Base-by-base conservation (phyloP, 2,888 invertebrate species). In the Synanthedon andrenaeformis region DNA sequence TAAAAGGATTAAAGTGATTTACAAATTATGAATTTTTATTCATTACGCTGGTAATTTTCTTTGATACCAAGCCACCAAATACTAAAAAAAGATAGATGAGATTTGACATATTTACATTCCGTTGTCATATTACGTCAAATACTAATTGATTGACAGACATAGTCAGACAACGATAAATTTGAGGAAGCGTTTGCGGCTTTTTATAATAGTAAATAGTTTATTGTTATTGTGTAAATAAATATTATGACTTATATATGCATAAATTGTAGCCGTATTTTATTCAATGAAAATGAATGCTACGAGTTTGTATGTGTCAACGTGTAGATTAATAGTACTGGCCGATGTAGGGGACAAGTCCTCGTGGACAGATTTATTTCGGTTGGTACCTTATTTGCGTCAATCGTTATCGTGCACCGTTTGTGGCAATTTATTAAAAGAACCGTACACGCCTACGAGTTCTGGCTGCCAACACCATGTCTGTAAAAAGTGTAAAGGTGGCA, bases 381-480 rank as follows among this genome's bases (percentile, higher is more conserved):
- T 94, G 68, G 90, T 97, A 64, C 94, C 95, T 4, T 94, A 94
- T 82, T 89, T 97, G 71, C 90, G 96, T 56, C 95, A 95, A 76
- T 93, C 95, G 59, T 89, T 97, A 66, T 94, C 95, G 63, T 97
- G 97, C 83, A 94, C 94, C 55, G 96, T 96, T 54, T 97, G 97
- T 79, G 93, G 93, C 58, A 92, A 93, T 72, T 89, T 97, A 61
- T 80, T 96, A 55, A 92, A 92, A 62, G 93, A 94, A 70, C 96
- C 97, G 5, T 92, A 92, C 70, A 92, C 94, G 42, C 95, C 96
- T 13, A 90, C 90, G 17, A 92, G 91, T 64, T 91, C 92, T 3
- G 91, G 91, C 59, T 97, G 97, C 81, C 94, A 94, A 76, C 97
- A 97, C 81, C 94, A 95, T 82, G 94, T 97, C 45, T 97, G 97